Base-by-base conservation (phyloP, 2,888 invertebrate genomes). In the Augochlorella aurata region DNA sequence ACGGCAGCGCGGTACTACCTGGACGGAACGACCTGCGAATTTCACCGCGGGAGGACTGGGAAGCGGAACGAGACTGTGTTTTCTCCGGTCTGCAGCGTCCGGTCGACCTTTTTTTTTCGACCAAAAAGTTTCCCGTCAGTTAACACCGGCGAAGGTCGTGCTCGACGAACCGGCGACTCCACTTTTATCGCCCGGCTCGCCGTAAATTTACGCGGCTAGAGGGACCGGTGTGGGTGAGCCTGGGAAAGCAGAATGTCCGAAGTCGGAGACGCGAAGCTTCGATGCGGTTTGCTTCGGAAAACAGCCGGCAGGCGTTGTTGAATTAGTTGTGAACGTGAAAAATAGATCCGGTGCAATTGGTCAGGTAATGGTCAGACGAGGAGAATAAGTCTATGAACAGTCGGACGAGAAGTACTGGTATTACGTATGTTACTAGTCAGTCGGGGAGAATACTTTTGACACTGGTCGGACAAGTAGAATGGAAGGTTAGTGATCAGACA, bases 101-200 rank as follows among this genome's bases (percentile, higher is more conserved):
- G 18, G 71, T 49, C 16, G 24, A 44, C 45, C 45, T 61, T 71
- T 71, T 58, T 47, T 12, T 12, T 29, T 16, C 24, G 38, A 21
- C 12, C 29, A 16, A 71, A 29, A 71, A 71, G 71, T 71, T 58
- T 58, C 54, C 58, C 71, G 45, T 47, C 71, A 45, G 71, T 52
- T 45, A 9, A 10, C 45, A 24, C 47, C 38, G 7, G 3, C 38
- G 24, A 58, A 58, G 45, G 58, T 24, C 47, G 47, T 71, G 58
- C 45, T 71, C 58, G 58, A 18, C 45, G 58, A 71, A 58, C 47
- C 58, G 45, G 2, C n/a, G 58, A 61, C 71, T 24, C 8, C 24
- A n/a, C 58, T 71, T 21, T 71, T 63, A 63, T 38, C 38, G 18
- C 18, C 63, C 38, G 18, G 29, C 29, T 38, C 18, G 9, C 63